A percentile compares a stretch with the other conserved stretches of the same genome.
Evolutionary conservation across 2,113 vertebrate species (phyloP).

Genomic region (Limanda limanda): DNA sequence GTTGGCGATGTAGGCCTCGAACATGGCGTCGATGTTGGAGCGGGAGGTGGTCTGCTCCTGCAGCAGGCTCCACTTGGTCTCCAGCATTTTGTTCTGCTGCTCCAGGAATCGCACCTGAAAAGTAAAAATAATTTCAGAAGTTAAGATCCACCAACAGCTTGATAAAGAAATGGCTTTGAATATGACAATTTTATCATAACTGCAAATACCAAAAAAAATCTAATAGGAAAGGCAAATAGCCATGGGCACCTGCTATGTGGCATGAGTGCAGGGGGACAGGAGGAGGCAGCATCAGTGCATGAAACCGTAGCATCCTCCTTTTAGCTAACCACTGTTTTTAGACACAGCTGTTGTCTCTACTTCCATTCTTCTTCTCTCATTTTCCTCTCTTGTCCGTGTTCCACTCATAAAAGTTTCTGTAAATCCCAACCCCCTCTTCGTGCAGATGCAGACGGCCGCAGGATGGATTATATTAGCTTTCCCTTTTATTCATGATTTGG

Average conservation of each 20-base stretch:
- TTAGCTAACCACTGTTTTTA: too few species aligned
- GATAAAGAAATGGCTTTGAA: not conserved
- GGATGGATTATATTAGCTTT: not conserved
- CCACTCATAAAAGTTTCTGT: too few species aligned
- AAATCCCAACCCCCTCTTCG: too few species aligned
- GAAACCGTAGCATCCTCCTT: not conserved
- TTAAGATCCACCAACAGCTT: constrained; percentile 7
- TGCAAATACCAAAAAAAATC: not conserved
- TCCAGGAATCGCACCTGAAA: constrained; percentile 92
- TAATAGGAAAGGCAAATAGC: not conserved
- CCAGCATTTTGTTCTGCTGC: constrained; percentile 97
- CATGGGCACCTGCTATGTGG: not conserved
- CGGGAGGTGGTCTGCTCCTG: constrained; percentile 87
- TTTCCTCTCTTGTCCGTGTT: not conserved
- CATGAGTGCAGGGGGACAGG: too few species aligned
- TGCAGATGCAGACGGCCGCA: not conserved
- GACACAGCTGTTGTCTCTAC: not conserved
- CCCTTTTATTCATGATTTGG: not conserved
- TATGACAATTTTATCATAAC: not conserved
- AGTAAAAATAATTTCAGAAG: not conserved
- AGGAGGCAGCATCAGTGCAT: not conserved
- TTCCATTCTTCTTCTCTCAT: not conserved
- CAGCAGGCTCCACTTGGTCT: constrained; percentile 94
- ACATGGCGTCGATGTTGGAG: constrained; percentile 88
- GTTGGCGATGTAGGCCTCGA: constrained; percentile 88